phyloP scores from a whole-genome alignment of 2,797 vertebrate species.

The Ambastaia sidthimunki region DNA sequence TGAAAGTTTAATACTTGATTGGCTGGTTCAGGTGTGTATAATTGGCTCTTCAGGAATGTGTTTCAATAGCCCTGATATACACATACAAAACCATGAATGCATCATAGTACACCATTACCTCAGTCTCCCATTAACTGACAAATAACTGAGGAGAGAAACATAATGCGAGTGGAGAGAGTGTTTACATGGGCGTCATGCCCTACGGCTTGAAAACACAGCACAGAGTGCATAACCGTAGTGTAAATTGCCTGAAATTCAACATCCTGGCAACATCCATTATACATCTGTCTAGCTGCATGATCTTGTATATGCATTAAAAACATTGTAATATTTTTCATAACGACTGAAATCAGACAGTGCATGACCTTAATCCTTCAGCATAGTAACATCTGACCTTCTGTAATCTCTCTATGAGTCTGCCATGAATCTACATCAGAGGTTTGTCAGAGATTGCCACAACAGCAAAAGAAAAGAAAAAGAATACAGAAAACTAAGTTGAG shows the following conservation, averaged over 20 bases:
- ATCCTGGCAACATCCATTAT: not conserved
- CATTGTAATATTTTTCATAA: too few relatives aligned
- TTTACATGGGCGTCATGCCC: constrained; percentile 13
- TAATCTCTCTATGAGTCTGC: constrained; percentile 5
- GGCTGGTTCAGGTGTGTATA: too few relatives aligned
- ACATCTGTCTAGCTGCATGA: constrained; percentile 7
- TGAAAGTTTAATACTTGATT: too few relatives aligned
- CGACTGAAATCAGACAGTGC: constrained; percentile 37
- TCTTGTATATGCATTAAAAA: constrained; percentile 1
- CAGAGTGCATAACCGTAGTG: constrained; percentile 7
- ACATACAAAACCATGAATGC: constrained; percentile 45
- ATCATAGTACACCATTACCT: constrained; percentile 56
- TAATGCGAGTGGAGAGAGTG: constrained; percentile 8
- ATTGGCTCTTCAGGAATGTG: too few relatives aligned
- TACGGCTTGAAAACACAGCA: constrained; percentile 5
- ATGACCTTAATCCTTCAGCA: constrained; percentile 53
- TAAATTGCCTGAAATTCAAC: constrained; percentile 32
- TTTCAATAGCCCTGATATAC: too few relatives aligned
- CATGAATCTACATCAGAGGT: too few relatives aligned
- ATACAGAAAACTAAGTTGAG: too few relatives aligned
- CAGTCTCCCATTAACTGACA: constrained; percentile 46
- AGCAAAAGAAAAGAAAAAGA: too few relatives aligned
- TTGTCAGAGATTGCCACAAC: too few relatives aligned
- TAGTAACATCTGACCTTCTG: constrained; percentile 37
- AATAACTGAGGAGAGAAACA: constrained; percentile 56